A percentile compares a stretch with the other conserved stretches of the same genome.
These are phyloP conservation scores for Ophion ventricosus DNA, from an alignment of 2,888 invertebrate genomes.

Conservation along the genomic window DNA sequence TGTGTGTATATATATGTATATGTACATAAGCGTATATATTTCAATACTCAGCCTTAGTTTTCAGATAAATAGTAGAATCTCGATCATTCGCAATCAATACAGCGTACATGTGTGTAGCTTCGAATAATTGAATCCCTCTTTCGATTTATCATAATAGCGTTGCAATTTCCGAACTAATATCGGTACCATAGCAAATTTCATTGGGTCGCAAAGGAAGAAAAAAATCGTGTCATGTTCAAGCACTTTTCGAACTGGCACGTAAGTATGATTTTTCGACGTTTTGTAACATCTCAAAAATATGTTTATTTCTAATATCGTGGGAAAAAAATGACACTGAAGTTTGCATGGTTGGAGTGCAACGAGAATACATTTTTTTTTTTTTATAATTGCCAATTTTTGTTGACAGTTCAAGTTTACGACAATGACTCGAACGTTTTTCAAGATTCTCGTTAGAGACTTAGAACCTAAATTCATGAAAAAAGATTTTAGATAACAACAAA, in stretches of 20 bases:
- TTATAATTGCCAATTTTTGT: no score
- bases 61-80: constrained; percentile 59
- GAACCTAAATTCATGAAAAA: not conserved
- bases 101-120: not conserved
- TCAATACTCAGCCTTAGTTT: constrained; percentile 41
- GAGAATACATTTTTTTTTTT: no score
- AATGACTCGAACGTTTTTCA: not conserved
- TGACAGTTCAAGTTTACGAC: not conserved
- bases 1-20: not conserved
- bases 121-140: constrained; percentile 56
- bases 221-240: no score
- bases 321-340: no score
- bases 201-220: not conserved
- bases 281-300: no score
- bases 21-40: not conserved
- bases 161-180: constrained; percentile 25
- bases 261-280: no score
- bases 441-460: not conserved
- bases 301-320: no score
- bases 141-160: constrained; percentile 47
- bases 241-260: no score
- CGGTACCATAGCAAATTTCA: constrained; percentile 8
- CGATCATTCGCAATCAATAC: constrained; percentile 60
- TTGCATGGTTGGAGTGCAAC: not conserved
- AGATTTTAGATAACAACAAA: not conserved